Evolutionary conservation across 1,140 invertebrate genomes (phyloP), one percentile per base, ranked within the genome.

Genomic region (Leguminivora glycinivorella): DNA sequence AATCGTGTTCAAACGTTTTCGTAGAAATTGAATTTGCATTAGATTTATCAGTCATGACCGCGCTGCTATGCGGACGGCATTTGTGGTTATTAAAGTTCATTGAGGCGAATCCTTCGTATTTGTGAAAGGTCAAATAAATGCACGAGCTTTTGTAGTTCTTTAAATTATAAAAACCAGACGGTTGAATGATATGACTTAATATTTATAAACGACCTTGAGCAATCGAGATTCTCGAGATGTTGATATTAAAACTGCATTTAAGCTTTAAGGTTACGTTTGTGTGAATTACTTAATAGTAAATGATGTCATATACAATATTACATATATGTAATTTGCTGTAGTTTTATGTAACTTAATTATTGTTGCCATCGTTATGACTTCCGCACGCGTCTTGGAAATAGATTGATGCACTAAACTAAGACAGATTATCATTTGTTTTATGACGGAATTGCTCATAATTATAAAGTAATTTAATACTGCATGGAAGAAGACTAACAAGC

Each of bases 91-190:
- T 75, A 85, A 83, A 84, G 82, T 85, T 82, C 82, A 84, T 76
- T 81, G 78, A 60, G 74, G 75, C 75, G 75, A 80, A 81, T 82
- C 78, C 71, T 76, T 80, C 26, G 81, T 76, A 76, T 83, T 73
- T 43, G 71, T 60, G 84, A 63, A 88, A 88, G 86, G 84, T 80
- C 83, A 85, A 78, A 4, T 73, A 83, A 85, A 88, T 73, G 72
- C 69, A 70, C 73, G 66, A 73, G 71, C 69, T 70, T 79, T 78
- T 79, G 73, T 52, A 52, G 47, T 22, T 52, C 22, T 52, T 22
- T 70, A 72, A 76, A 76, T 70, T 69, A 73, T 75, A 25, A 71
- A 72, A 58, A 43, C 66, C 47, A 9, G 47, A 31, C 43, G 58
- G 56, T 70, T 70, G 43, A 69, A 67, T 26, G 68, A 38, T 68